These are phyloP conservation scores for Cryptotis parvus DNA, from an alignment of 2,113 vertebrate species.

Conservation along the genomic window DNA sequence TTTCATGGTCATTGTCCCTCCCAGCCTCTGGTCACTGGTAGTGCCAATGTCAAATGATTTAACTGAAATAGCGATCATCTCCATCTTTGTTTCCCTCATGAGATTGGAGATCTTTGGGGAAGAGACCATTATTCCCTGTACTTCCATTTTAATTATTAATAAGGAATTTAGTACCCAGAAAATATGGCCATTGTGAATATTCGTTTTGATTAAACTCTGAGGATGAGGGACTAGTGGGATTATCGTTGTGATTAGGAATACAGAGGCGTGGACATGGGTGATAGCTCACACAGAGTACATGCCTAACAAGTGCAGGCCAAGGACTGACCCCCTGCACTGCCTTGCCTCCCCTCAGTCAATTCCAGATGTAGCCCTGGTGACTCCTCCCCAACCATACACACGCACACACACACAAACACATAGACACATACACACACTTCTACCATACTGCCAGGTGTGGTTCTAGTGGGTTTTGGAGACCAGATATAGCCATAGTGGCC, in stretches of 20 bases:
- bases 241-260: background rate
- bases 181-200: conserved; percentile 1
- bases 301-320: too few species aligned
- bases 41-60: conserved; percentile 68
- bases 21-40: conserved; percentile 29
- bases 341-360: too few species aligned
- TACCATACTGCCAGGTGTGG: too few species aligned
- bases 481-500: too few species aligned
- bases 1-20: conserved; percentile 49
- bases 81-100: background rate
- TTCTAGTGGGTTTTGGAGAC: too few species aligned
- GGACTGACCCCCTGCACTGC: too few species aligned
- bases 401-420: too few species aligned
- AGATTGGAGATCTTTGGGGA: background rate
- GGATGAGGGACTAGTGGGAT: background rate
- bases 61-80: conserved; percentile 54
- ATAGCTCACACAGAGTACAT: too few species aligned
- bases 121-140: background rate
- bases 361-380: too few species aligned
- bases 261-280: background rate
- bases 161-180: background rate
- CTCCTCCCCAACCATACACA: too few species aligned
- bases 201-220: background rate
- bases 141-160: background rate
- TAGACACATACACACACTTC: too few species aligned